Percentiles rank a stretch among this genome's conserved stretches.
Conservation (phyloP, 1,140 invertebrate genomes). For the Phortica variegata region DNA sequence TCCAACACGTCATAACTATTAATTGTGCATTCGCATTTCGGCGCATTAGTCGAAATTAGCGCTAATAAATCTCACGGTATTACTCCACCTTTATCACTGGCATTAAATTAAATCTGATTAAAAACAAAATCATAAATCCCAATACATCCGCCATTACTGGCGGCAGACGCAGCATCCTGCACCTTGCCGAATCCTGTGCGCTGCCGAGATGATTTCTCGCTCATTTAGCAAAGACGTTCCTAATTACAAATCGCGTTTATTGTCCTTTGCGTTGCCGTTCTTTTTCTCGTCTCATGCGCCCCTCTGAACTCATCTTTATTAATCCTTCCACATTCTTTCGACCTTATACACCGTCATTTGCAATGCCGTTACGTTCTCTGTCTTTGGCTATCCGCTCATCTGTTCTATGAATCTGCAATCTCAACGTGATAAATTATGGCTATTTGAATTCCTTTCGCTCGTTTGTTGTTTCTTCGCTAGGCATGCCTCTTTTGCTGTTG, state of each 20-base stretch:
- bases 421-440: conserved; percentile 47
- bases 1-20: conserved; percentile 3
- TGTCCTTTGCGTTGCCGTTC: no score
- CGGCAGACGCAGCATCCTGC: not conserved
- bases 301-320: no score
- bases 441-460: conserved; percentile 42
- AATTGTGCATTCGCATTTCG: conserved; percentile 12
- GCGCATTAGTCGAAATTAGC: conserved; percentile 26
- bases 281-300: no score
- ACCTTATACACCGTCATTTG: not conserved
- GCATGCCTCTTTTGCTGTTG: not conserved
- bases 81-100: conserved; percentile 39
- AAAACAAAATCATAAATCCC: conserved; percentile 40
- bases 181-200: conserved; percentile 28
- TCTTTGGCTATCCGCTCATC: conserved; percentile 12
- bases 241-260: not conserved
- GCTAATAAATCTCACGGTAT: conserved; percentile 34
- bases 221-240: conserved; percentile 11
- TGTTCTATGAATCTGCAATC: conserved; percentile 36
- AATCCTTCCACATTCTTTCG: conserved; percentile 24
- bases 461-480: not conserved
- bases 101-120: conserved; percentile 43
- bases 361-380: conserved; percentile 23
- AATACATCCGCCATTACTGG: conserved; percentile 28
- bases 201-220: no score